Evolutionary conservation across 2,888 invertebrate genomes (phyloP), one percentile per base, ranked within the genome.

Genomic region (Muschampia plurimacula): DNA sequence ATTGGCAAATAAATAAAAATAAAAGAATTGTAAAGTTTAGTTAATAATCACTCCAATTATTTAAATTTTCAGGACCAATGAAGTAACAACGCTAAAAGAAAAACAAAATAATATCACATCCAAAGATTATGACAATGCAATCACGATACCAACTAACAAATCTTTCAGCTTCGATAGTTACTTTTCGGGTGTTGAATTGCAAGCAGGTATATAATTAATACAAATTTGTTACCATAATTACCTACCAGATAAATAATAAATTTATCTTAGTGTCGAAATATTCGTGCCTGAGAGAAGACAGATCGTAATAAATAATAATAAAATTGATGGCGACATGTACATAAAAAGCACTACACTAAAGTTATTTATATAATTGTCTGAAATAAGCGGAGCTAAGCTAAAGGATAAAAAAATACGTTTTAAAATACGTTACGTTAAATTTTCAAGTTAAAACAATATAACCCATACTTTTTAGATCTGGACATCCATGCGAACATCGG

Each of bases 401-500:
- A 5, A 41, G 41, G 41, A 41, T 41, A 41, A 41, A 7, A 9
- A 9, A 2, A 9, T 8, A 8, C 8, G 2, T 41, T 41, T 41
- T 5, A 7, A 8, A 5, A 22, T 22, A 22, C 22, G 22, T 22
- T 22, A 22, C 22, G 22, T 22, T 22, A 22, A 22, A 22, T 22
- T 22, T 22, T 22, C 22, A 22, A 4, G 4, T 4, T 32, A 32
- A 46, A 46, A 1, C 12, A 46, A 46, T 12, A 46, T 12, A 49
- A 57, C 55, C 28, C 4, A 28, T 28, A 22, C 55, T 57, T 82
- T 84, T 15, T 83, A 93, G 94, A 89, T 76, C 77, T 94, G 72
- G 84, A 94, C 73, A 90, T 94, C 74, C 84, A 92, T 78, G 93
- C 93, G 0, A 84, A 82, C 79, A 93, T 94, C 71, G 94, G 94